Evolutionary conservation across 2,797 vertebrate genomes (phyloP), one percentile per base, ranked within the genome.

Genomic region (Heterohyrax brucei): DNA sequence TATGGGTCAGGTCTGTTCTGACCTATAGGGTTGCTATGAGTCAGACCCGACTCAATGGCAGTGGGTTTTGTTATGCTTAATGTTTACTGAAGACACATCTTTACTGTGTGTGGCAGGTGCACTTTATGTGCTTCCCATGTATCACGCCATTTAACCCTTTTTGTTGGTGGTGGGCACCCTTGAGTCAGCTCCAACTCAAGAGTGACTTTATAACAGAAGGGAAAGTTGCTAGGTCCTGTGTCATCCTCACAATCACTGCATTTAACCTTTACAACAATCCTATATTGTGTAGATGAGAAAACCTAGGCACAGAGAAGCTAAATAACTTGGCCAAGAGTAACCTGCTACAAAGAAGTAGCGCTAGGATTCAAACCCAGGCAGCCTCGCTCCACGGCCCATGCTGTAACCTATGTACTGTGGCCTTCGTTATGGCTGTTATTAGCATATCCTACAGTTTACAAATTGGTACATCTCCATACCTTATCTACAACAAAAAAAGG

Each of bases 81-180:
- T 39, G 89, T 75, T 83, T 75, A 92, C 30, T 89, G 44, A 76
- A 44, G 19, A 80, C 48, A 73, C 66, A 56, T 66, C 82, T 83
- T 89, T 87, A 87, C 44, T 84, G 7, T 59, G 13, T 28, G 1
- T 61, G 33, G n/a, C 62, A 77, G 82, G 30, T 86, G 83, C 33
- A 82, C 39, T 87, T 95, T 86, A 91, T 89, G 85, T 46, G 48
- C 19, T 73, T 86, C 79, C 66, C 24, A 26, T 77, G 14, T 62
- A 28, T 82, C 89, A 86, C 46, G 26, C 87, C 30, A 48, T 80
- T 90, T 66, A 93, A 72, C 19, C 66, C 30, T 93, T 68, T 19
- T 68, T 19, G n/a, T 72, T 72, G n/a, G 33, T 72, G 53, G 13
- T 33, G 21, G 59, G 19, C 22, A 21, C 59, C 21, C 18, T 61